phyloP scores from a whole-genome alignment of 2,888 invertebrate genomes.

The Halictus quadricinctus region DNA sequence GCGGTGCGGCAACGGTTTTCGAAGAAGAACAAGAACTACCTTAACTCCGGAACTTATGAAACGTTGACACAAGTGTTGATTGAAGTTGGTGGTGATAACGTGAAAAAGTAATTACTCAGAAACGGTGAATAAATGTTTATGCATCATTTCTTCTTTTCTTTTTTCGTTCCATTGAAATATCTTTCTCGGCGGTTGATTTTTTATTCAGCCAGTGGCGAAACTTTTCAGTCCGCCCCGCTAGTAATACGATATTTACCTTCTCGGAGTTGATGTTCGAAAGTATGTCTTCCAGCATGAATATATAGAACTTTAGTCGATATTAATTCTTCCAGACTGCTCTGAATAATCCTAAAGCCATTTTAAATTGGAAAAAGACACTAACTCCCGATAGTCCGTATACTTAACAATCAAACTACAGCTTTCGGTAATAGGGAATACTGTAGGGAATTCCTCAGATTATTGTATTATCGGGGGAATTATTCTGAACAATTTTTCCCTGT shows the following conservation, averaged over 20 bases:
- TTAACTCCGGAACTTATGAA: not conserved
- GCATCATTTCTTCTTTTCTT: not conserved
- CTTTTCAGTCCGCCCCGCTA: not conserved
- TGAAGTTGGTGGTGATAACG: not conserved
- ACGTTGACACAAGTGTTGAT: not conserved
- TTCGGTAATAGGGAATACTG: not conserved
- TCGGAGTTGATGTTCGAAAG: not conserved
- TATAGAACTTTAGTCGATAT: not conserved
- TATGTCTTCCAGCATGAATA: not conserved
- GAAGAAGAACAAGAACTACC: not conserved
- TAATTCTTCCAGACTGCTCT: not conserved
- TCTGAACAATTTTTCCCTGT: no score
- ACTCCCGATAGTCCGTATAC: not conserved
- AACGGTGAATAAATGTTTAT: not conserved
- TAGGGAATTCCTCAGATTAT: no score
- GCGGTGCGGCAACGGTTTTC: not conserved
- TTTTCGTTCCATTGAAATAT: not conserved
- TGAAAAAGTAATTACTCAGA: slow-evolving; percentile 1
- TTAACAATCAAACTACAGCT: not conserved
- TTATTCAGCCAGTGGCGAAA: not conserved
- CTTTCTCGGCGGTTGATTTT: not conserved
- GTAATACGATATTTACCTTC: slow-evolving; percentile 2
- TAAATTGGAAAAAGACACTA: not conserved
- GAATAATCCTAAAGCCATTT: not conserved
- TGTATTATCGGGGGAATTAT: no score